Evolutionary conservation across 2,797 vertebrate genomes (phyloP), one percentile per base, ranked within the genome.

Genomic region (Pachyuromys duprasi): DNA sequence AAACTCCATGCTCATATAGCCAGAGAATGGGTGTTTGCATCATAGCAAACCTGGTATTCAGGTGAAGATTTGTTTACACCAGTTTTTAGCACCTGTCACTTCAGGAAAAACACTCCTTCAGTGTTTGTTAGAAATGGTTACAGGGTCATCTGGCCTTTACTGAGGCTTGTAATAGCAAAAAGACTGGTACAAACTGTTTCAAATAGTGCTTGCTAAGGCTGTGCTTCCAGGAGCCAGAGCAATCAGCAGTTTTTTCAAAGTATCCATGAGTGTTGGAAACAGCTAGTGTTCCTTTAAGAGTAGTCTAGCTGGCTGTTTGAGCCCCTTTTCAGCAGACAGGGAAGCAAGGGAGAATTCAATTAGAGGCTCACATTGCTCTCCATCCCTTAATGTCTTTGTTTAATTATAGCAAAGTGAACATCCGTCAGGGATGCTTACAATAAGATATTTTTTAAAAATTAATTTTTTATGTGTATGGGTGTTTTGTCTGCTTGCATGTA

Each of bases 191-290:
- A 60, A 33, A 72, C 67, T 72, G 53, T 60, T 80, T 36, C 33
- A 72, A 86, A 72, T 28, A 72, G 67, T 36, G 4, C 49, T 67
- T 86, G 28, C 65, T 72, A 24, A 83, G 28, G 39, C n/a, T 72
- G 36, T 31, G 82, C 31, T 65, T n/a, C 18, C 36, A 72, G 53
- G 79, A 90, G 49, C 53, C 69, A 88, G 86, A 74, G 55, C 36
- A 88, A 33, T 74, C 53, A 74, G 86, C 15, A 60, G n/a, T 53
- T 53, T 69, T 69, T 55, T 72, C 36, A 74, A 86, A 53, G n/a
- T 87, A 15, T 87, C 69, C 67, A 31, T 87, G 86, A 57, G n/a
- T 87, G 15, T 87, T 87, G n/a, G 53, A 60, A 87, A 87, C 69
- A 87, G 55, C 26, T 74, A 36, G 53, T 74, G 53, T 88, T 87